Evolutionary conservation across 2,797 vertebrate genomes (phyloP).

Genomic region (Myotis vivesi): DNA sequence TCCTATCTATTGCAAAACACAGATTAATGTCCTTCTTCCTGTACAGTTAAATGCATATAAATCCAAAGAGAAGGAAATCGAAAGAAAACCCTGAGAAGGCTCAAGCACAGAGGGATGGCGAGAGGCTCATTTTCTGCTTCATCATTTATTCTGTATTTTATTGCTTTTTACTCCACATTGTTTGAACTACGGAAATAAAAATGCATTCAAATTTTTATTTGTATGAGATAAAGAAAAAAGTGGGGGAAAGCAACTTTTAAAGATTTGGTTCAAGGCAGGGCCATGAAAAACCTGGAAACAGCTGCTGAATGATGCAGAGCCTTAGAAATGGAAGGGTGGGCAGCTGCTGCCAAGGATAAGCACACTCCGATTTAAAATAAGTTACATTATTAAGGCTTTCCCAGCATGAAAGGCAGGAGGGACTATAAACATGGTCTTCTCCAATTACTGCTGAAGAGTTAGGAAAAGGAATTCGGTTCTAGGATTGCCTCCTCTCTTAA

Average conservation of each 20-base stretch:
- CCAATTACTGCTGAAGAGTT: background rate
- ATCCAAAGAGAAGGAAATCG: background rate
- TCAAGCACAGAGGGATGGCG: background rate
- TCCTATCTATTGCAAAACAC: background rate
- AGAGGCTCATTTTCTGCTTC: background rate
- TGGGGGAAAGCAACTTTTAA: background rate
- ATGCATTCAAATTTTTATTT: conserved; percentile 28
- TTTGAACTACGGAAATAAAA: conserved; percentile 10
- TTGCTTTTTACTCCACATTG: background rate
- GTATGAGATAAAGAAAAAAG: background rate
- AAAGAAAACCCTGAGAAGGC: background rate
- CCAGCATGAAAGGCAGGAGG: background rate
- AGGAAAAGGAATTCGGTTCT: background rate
- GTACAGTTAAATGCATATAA: background rate
- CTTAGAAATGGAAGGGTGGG: accelerated
- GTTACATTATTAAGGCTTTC: background rate
- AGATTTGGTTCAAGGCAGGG: background rate
- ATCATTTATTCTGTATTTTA: background rate
- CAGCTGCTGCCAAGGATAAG: accelerated
- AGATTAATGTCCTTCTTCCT: background rate
- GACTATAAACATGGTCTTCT: background rate
- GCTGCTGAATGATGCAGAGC: accelerated
- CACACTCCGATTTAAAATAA: background rate
- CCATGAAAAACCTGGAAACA: background rate
- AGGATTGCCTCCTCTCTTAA: background rate